Base-by-base conservation (phyloP, 2,113 vertebrate genomes). In the Hystrix cristata region DNA sequence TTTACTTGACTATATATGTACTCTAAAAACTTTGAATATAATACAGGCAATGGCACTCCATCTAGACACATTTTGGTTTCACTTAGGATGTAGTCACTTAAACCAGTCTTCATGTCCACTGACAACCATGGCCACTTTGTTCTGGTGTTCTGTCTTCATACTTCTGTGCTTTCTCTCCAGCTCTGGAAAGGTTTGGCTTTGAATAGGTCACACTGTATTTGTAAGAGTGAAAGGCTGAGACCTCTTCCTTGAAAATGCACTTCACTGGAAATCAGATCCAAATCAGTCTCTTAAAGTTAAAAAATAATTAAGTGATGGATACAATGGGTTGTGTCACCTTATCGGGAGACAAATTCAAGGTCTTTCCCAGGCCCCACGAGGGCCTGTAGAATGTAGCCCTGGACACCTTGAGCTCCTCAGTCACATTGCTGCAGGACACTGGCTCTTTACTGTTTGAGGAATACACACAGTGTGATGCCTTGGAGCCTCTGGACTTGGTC, bases 1-100 rank as follows among this genome's bases (percentile, higher is more conserved):
- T 89, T 94, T 31, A 18, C n/a, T 84, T 85, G 31, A 72, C 34
- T 96, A 71, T 60, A 43, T 48, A 38, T 3, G 48, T 74, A n/a
- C 43, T 23, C 92, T 88, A 91, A 82, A n/a, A 64, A 76, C 38
- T 82, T 19, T 71, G 31, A 74, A 29, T 43, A 27, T 29, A 93
- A 31, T 0, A 91, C 60, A 96, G 27, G 55, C 18, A 51, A 38
- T 0, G 38, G 15, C 21, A 4, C 16, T 57, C 43, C 11, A 7
- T 74, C 86, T 55, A 53, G 46, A 84, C 25, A 43, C 25, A 86
- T 4, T 5, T 34, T 81, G 64, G 34, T 76, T 84, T 90, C 23
- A 67, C 6, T 87, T 15, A 85, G 15, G 4, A 46, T 27, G 82
- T 3, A 0, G 19, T 59, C 31, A n/a, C 29, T 31, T 48, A 57